phyloP scores from a whole-genome alignment of 2,888 invertebrate genomes.

The Drosophila nigritarsus region DNA sequence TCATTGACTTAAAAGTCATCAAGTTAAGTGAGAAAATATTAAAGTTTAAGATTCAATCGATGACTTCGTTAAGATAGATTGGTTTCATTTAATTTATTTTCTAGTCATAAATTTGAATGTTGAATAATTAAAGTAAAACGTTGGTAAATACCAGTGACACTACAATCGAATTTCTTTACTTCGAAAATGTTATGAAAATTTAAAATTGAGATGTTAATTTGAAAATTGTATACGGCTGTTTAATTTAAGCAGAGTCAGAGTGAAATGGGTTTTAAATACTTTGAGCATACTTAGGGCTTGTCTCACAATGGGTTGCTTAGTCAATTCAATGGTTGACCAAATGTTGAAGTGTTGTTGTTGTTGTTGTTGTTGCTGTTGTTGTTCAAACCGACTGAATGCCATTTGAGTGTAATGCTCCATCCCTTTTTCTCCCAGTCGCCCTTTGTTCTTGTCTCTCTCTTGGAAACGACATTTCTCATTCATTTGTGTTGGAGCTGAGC shows the following conservation, averaged over 20 bases:
- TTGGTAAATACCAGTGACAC: not conserved
- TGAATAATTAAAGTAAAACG: not conserved
- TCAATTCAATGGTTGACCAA: conserved; percentile 39
- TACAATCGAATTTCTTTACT: not conserved
- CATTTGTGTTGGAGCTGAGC: conserved; percentile 37
- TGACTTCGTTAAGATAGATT: not conserved
- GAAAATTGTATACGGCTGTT: conserved; percentile 1
- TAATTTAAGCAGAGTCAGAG: conserved; percentile 3
- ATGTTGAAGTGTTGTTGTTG: conserved; percentile 30
- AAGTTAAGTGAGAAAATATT: not conserved
- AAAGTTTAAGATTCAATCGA: not conserved
- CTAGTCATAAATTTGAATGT: not conserved
- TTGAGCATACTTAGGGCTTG: conserved; percentile 7
- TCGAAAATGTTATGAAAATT: not conserved
- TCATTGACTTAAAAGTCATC: not conserved
- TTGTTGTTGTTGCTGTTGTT: conserved; percentile 30
- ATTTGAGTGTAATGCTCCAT: conserved; percentile 1
- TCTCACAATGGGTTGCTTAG: conserved; percentile 3
- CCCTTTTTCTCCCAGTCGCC: not conserved
- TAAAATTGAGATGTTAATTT: conserved; percentile 10
- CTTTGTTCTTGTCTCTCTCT: not conserved
- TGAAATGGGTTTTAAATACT: conserved; percentile 18
- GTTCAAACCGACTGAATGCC: conserved; percentile 8
- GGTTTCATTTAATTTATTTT: not conserved
- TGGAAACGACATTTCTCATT: conserved; percentile 47